These are phyloP conservation scores for Silurus lanzhouensis DNA, from an alignment of 2,797 vertebrate species.

Conservation along the genomic window DNA sequence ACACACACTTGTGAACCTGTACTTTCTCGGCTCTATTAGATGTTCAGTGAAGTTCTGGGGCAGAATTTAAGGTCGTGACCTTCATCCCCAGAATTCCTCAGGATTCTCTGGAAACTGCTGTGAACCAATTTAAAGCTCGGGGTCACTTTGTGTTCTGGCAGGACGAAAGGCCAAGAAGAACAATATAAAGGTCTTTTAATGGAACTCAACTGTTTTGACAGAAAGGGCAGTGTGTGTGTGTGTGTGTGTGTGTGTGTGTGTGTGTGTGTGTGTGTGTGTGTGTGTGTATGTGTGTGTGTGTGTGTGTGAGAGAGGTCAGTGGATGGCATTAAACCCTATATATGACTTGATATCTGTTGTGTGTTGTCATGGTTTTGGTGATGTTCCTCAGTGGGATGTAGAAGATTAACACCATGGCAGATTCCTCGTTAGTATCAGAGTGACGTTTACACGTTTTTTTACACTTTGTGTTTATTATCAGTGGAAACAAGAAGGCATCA, in stretches of 20 bases:
- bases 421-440: not conserved
- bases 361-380: no score
- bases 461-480: not conserved
- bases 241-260: not conserved
- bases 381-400: not conserved
- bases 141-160: slow-evolving; percentile 37
- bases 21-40: not conserved
- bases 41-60: not conserved
- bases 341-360: not conserved
- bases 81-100: not conserved
- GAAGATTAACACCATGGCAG: not conserved
- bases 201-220: not conserved
- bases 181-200: slow-evolving; percentile 39
- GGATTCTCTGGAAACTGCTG: slow-evolving; percentile 23
- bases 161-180: not conserved
- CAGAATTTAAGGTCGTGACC: not conserved
- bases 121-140: slow-evolving; percentile 42
- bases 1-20: slow-evolving; percentile 3
- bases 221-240: not conserved
- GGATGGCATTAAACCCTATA: not conserved
- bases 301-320: not conserved
- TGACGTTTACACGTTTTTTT: not conserved
- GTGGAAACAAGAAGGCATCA: not conserved
- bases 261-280: slow-evolving; percentile 6
- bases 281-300: no score